These are phyloP conservation scores for Papilio dardanus DNA, from an alignment of 1,140 invertebrate species.

Conservation along the genomic window DNA sequence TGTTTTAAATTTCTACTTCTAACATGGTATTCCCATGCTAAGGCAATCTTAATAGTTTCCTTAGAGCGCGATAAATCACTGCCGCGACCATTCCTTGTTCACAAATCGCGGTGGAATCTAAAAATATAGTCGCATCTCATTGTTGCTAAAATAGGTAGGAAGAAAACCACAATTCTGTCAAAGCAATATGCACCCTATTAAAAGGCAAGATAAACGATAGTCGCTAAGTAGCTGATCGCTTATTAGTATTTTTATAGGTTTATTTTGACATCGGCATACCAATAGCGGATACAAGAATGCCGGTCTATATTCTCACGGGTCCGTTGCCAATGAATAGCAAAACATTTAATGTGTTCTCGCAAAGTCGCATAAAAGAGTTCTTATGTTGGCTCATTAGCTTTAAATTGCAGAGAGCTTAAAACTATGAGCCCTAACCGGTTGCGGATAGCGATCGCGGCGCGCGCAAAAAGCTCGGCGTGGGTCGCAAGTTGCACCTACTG, in stretches of 20 bases:
- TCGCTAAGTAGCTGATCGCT: constrained; percentile 13
- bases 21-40: constrained; percentile 1
- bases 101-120: constrained; percentile 51
- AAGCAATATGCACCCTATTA: neutral
- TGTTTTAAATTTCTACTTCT: neutral
- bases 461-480: constrained; percentile 78
- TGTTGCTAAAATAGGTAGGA: constrained; percentile 16
- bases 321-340: constrained; percentile 45
- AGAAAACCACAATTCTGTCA: neutral
- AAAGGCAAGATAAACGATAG: neutral
- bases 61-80: constrained; percentile 12
- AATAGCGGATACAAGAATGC: constrained; percentile 45
- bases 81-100: constrained; percentile 20
- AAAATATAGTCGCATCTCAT: constrained; percentile 39
- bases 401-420: constrained; percentile 43
- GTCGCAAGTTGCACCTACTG: constrained; percentile 78
- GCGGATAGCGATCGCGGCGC: constrained; percentile 62
- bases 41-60: constrained; percentile 24
- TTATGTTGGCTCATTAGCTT: constrained; percentile 30
- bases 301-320: constrained; percentile 16
- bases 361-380: constrained; percentile 13
- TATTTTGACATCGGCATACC: neutral
- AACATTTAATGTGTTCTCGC: constrained; percentile 12
- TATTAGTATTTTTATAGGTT: constrained; percentile 15
- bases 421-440: constrained; percentile 46